Base-by-base conservation (phyloP, 2,113 vertebrate species). In the Podiceps cristatus region DNA sequence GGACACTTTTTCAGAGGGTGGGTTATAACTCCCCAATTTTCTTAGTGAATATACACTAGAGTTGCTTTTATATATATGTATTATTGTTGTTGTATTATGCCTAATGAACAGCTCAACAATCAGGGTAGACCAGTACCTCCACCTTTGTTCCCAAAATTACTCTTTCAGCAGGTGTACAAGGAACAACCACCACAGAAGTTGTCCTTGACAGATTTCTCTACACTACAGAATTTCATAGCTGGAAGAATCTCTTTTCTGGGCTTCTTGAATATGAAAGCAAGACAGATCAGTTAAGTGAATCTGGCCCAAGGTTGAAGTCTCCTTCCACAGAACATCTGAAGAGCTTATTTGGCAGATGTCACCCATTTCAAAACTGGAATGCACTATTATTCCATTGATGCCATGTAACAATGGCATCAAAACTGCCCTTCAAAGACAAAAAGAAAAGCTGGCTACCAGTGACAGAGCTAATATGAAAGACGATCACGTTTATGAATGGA, bases 401-500 rank as follows among this genome's bases (percentile, higher is more conserved):
- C 9, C 53, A 44, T 0, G 0, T 47, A 80, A 81, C 45, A 77
- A 29, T 22, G 45, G 50, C 37, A 90, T 64, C 44, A 82, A 91
- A 92, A 88, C 19, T 60, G 35, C 33, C 47, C 60, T 90, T 85
- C 53, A 59, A 78, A 69, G 55, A 68, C 20, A 75, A 84, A 85
- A 80, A 58, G 13, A 73, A 75, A 81, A 92, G 29, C 33, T 75
- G 49, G 9, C 42, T 78, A 78, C 31, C 24, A 83, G 12, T 22
- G 7, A 80, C 19, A 87, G 50, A 81, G 11, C 10, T 64, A 47
- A 42, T 37, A 66, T 9, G 47, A 66, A 94, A 78, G 18, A 56
- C 0, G 0, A 69, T 37, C 37, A n/a, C 23, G 55, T 93, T 78
- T 75, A 75, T 29, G 20, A 90, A 45, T 1, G 0, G 11, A 47